Base-by-base conservation (phyloP, 2,888 invertebrate species). In the Dicyrtoma fusca region DNA sequence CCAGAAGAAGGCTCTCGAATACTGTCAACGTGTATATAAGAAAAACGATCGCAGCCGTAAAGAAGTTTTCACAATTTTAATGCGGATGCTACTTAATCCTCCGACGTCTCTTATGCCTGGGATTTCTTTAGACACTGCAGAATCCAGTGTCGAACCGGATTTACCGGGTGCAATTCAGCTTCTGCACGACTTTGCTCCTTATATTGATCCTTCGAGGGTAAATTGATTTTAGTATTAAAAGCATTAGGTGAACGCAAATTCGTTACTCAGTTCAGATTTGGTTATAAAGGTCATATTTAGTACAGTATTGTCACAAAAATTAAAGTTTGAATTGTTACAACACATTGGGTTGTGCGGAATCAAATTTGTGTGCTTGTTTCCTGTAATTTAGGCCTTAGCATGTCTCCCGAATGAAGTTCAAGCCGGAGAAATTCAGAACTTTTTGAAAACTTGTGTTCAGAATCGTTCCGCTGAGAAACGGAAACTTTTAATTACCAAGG, bases 161-260 rank as follows among this genome's bases (percentile, higher is more conserved):
- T 84, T 92, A 51, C 89, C 91, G 80, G 88, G 90, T 69, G 94
- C 95, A 8, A 85, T 97, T 5, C 85, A 88, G 76, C 85, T 98
- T 70, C 85, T 98, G 47, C 91, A 94, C 81, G 89, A 91, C 78
- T 90, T 95, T 83, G 93, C 95, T 0, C 87, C 89, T 11, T 90
- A 91, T 83, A 92, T 97, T 81, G 90, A 95, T 81, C 92, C 95
- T 0, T 84, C 91, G 11, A 90, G 91, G 84, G 91, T 91, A 82
- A 77, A 66, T 13, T 45, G n/a, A n/a, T n/a, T 66, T 62, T 17
- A 51, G 19, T 17, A 21, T 57, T 17, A 4, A 19, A 19, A 49
- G 65, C n/a, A n/a, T 69, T 62, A 23, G 34, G 11, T 19, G 23
- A 62, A 72, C n/a, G 34, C 14, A 68, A 51, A n/a, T n/a, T n/a